Conservation (phyloP, 2,113 vertebrate genomes). For the Oophaga pumilio region DNA sequence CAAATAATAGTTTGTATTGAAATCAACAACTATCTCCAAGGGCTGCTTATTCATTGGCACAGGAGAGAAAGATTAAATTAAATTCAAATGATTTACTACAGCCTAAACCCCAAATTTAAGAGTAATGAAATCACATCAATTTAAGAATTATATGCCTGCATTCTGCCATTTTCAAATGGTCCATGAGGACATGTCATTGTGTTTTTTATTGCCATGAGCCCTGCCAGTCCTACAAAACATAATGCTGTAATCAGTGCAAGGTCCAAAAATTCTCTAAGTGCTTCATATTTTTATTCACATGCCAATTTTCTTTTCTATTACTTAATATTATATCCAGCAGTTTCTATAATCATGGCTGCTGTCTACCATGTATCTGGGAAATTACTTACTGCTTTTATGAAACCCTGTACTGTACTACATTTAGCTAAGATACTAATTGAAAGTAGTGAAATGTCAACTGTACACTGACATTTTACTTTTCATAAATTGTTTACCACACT, state of each 20-base stretch:
- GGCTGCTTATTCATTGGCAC: conserved; percentile 59
- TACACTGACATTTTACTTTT: conserved; percentile 19
- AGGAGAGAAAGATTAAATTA: conserved; percentile 59
- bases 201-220: conserved; percentile 62
- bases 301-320: conserved; percentile 64
- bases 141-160: conserved; percentile 63
- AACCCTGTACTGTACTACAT: conserved; percentile 57
- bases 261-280: conserved; percentile 67
- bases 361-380: conserved; percentile 32
- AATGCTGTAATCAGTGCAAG: conserved; percentile 65
- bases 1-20: conserved; percentile 22
- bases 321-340: conserved; percentile 63
- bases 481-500: background rate
- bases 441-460: background rate
- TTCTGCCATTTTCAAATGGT: conserved; percentile 66
- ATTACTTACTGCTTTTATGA: conserved; percentile 46
- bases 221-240: conserved; percentile 66
- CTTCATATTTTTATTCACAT: conserved; percentile 59
- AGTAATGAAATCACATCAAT: conserved; percentile 62
- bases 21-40: conserved; percentile 43
- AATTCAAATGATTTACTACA: conserved; percentile 22
- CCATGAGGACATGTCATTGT: conserved; percentile 61
- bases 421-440: conserved; percentile 57
- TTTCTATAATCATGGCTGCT: conserved; percentile 58
- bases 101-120: conserved; percentile 63